Conservation (phyloP, 2,888 invertebrate species). For the Ernsta delagoae region DNA sequence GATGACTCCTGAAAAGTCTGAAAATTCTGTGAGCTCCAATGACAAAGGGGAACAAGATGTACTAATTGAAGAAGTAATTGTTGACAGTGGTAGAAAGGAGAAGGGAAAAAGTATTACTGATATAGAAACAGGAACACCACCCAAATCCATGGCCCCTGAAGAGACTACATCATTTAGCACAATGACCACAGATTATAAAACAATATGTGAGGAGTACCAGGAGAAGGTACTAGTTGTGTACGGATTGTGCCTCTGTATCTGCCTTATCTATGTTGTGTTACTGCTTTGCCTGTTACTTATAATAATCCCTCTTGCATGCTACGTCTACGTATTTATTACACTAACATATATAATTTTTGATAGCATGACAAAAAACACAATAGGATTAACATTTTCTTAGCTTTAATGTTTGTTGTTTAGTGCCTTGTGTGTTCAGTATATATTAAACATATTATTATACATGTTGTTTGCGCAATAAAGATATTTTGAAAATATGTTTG, state of each 20-base stretch:
- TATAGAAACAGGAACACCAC: constrained; percentile 50
- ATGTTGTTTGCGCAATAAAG: constrained; percentile 32
- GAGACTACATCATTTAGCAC: constrained; percentile 81
- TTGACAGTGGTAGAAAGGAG: constrained; percentile 62
- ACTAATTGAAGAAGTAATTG: constrained; percentile 70
- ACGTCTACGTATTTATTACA: constrained; percentile 52
- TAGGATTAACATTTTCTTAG: constrained; percentile 35
- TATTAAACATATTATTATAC: neutral
- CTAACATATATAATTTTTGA: constrained; percentile 49
- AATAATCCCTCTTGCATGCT: constrained; percentile 56
- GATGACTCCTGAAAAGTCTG: constrained; percentile 52
- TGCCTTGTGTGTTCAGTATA: constrained; percentile 35
- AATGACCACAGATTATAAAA: constrained; percentile 89
- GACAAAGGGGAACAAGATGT: constrained; percentile 70
- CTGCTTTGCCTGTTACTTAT: constrained; percentile 51
- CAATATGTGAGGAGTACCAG: constrained; percentile 88
- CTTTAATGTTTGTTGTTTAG: constrained; percentile 27
- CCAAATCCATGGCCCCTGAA: constrained; percentile 68
- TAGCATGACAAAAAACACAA: constrained; percentile 46
- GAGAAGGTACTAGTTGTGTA: constrained; percentile 83
- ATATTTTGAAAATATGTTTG: constrained; percentile 33
- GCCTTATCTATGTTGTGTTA: constrained; percentile 44
- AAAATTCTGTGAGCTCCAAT: constrained; percentile 54
- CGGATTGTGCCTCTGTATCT: constrained; percentile 52
- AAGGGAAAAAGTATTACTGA: constrained; percentile 52